These are phyloP conservation scores for Laspeyria flexula DNA, from an alignment of 2,888 invertebrate species.

Conservation along the genomic window DNA sequence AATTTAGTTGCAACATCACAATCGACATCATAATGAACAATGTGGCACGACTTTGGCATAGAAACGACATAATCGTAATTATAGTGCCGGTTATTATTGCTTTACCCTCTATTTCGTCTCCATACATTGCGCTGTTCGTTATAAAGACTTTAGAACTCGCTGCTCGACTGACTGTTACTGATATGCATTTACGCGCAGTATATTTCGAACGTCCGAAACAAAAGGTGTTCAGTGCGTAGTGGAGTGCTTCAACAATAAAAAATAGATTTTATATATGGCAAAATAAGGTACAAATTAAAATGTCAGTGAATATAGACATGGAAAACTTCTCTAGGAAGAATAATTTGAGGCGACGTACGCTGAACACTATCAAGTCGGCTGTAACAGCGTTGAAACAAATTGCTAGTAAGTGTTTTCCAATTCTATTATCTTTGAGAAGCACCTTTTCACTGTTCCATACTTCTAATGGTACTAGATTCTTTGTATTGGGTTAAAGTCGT, in stretches of 20 bases:
- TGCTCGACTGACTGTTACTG: constrained; percentile 67
- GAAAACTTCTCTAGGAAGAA: constrained; percentile 77
- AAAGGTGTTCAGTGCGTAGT: constrained; percentile 62
- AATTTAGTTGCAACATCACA: constrained; percentile 21
- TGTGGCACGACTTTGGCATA: constrained; percentile 37
- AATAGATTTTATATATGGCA: constrained; percentile 24
- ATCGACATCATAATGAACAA: constrained; percentile 36
- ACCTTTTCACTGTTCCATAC: constrained; percentile 6
- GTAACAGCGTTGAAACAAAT: constrained; percentile 80
- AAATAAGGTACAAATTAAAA: constrained; percentile 50
- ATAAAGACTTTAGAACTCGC: constrained; percentile 66
- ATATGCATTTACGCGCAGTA: constrained; percentile 80
- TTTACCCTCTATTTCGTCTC: constrained; percentile 51
- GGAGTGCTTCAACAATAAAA: constrained; percentile 29
- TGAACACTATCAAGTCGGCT: constrained; percentile 79
- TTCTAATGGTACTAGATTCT: constrained; percentile 10
- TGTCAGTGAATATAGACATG: constrained; percentile 80
- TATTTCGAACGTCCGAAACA: constrained; percentile 72
- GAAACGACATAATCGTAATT: constrained; percentile 36
- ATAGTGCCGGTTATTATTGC: constrained; percentile 33
- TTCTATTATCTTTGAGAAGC: constrained; percentile 25
- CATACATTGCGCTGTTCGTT: constrained; percentile 59
- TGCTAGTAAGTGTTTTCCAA: constrained; percentile 73
- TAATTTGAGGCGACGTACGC: constrained; percentile 76
- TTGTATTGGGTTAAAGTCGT: constrained; percentile 6